phyloP scores from a whole-genome alignment of 2,888 invertebrate species.

The Mythimna impura region DNA sequence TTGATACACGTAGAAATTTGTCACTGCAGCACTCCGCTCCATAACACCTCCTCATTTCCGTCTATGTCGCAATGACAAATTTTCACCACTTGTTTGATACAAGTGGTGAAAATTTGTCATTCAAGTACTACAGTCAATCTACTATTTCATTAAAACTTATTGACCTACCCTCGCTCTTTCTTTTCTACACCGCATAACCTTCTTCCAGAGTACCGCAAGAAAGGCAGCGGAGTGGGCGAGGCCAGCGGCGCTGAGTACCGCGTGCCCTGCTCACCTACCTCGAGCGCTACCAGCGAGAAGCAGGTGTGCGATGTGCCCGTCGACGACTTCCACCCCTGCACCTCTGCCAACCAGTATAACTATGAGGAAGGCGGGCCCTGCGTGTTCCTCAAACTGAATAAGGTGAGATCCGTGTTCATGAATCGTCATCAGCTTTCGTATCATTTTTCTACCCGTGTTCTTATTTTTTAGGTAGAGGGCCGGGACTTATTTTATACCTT shows the following conservation, averaged over 20 bases:
- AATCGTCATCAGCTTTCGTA: not conserved
- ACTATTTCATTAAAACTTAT: no score
- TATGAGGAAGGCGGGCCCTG: constrained; percentile 97
- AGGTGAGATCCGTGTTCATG: constrained; percentile 88
- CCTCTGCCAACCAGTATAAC: constrained; percentile 94
- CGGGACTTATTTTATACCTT: no score
- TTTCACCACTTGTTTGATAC: no score
- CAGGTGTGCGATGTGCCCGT: constrained; percentile 96
- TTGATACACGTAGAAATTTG: no score
- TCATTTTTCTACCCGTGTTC: not conserved
- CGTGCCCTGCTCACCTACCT: constrained; percentile 92
- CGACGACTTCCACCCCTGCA: constrained; percentile 94
- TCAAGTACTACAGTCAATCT: no score
- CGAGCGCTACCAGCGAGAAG: constrained; percentile 90
- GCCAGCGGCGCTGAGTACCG: constrained; percentile 90
- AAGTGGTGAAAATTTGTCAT: no score
- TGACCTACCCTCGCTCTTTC: not conserved
- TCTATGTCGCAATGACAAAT: no score
- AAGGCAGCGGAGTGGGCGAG: constrained; percentile 85
- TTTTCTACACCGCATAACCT: not conserved
- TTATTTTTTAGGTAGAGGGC: no score
- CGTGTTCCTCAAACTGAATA: constrained; percentile 98
- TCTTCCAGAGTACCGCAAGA: constrained; percentile 86
- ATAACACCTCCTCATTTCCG: no score
- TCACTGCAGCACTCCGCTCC: no score